Conservation (phyloP, 1,140 invertebrate species). For the Drosophila mauritiana region DNA sequence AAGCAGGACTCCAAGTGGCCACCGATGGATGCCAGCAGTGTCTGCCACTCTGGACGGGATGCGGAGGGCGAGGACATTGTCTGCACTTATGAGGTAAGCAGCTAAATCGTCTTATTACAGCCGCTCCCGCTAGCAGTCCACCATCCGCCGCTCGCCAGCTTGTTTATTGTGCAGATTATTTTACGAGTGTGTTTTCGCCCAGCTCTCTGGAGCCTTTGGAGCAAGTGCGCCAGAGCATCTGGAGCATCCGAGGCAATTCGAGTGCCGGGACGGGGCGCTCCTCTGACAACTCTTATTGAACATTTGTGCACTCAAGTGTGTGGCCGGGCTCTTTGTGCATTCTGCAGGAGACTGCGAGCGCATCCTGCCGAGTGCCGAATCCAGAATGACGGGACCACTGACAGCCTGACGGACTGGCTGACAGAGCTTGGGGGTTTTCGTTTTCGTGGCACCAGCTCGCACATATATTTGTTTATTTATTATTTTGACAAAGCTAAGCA, state of each 20-base stretch:
- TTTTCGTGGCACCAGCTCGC: constrained; percentile 17
- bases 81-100: constrained; percentile 83
- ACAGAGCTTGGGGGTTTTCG: constrained; percentile 25
- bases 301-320: constrained; percentile 81
- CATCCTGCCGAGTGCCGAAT: constrained; percentile 38
- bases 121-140: constrained; percentile 36
- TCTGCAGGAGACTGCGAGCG: constrained; percentile 29
- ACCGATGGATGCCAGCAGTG: constrained; percentile 14
- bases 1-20: constrained; percentile 10
- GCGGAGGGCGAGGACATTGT: constrained; percentile 66
- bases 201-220: constrained; percentile 25
- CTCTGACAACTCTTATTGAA: constrained; percentile 74
- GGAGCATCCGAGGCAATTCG: constrained; percentile 58
- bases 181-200: constrained; percentile 54
- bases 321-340: constrained; percentile 70
- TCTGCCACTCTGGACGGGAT: constrained; percentile 23
- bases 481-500: constrained; percentile 81
- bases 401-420: constrained; percentile 4
- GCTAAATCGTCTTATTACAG: constrained; percentile 73
- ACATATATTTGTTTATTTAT: constrained; percentile 76
- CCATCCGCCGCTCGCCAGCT: constrained; percentile 21
- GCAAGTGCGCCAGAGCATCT: constrained; percentile 51
- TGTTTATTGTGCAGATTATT: constrained; percentile 81
- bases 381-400: constrained; percentile 12
- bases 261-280: constrained; percentile 27